Conservation (phyloP, 92 coral and sea anemone genomes). For the Parazoanthus darwini region DNA sequence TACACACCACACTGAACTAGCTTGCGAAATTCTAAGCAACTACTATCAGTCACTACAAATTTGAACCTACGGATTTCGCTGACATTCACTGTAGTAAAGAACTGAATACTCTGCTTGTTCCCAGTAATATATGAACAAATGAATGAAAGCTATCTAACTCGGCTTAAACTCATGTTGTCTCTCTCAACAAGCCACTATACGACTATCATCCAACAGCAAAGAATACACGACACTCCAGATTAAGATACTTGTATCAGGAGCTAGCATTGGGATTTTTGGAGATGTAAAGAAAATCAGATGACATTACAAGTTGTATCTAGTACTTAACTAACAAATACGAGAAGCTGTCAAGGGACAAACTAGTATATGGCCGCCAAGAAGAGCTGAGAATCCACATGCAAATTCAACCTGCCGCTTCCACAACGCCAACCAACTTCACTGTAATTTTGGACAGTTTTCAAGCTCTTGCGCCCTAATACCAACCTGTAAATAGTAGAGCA, state of each 20-base stretch:
- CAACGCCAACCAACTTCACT: slow-evolving; percentile 6
- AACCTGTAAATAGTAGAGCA: slow-evolving; percentile 25
- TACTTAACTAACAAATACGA: background rate
- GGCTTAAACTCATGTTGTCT: background rate
- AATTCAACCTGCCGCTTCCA: slow-evolving; percentile 37
- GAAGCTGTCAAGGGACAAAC: slow-evolving; percentile 18
- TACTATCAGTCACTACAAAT: background rate
- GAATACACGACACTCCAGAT: background rate
- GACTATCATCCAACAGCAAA: background rate
- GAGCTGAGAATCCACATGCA: slow-evolving; percentile 36
- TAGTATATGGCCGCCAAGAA: background rate
- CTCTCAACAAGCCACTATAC: background rate
- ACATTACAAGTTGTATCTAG: background rate
- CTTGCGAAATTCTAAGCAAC: slow-evolving; percentile 5
- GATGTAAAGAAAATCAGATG: background rate
- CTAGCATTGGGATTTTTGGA: background rate
- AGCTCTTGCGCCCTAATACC: background rate
- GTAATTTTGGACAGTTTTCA: background rate
- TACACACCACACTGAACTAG: background rate
- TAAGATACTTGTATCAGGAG: background rate
- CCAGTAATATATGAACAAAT: background rate
- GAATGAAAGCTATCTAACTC: slow-evolving; percentile 1
- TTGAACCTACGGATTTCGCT: background rate
- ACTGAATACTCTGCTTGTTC: background rate
- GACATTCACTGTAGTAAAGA: background rate